Conservation (phyloP, 2,113 vertebrate genomes). For the Telmatochromis sp. region DNA sequence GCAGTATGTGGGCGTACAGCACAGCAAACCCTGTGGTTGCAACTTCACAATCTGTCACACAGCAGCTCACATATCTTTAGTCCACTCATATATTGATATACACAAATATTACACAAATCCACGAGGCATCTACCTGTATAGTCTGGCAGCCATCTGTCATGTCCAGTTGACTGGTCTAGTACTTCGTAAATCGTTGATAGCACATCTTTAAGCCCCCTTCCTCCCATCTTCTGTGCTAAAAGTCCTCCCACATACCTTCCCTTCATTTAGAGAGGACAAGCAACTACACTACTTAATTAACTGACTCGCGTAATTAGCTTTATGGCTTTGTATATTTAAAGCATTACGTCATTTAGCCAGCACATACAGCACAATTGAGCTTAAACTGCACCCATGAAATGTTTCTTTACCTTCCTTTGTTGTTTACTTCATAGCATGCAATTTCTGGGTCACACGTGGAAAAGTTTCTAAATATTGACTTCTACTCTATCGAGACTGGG, state of each 20-base stretch:
- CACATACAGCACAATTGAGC: not conserved
- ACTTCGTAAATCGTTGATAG: not conserved
- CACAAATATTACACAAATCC: not conserved
- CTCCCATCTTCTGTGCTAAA: not conserved
- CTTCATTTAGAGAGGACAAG: conserved; percentile 5
- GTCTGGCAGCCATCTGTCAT: not conserved
- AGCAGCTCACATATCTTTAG: not conserved
- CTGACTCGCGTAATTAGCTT: conserved; percentile 50
- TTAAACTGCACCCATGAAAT: not conserved
- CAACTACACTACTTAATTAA: conserved; percentile 30
- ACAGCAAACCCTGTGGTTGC: not conserved
- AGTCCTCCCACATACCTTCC: not conserved
- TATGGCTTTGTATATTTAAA: conserved; percentile 34
- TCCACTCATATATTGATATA: not conserved
- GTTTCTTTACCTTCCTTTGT: not conserved
- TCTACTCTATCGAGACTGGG: not conserved
- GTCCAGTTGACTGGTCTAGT: not conserved
- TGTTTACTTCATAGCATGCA: not conserved
- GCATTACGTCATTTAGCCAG: not conserved
- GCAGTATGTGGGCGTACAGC: not conserved
- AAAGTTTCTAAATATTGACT: not conserved
- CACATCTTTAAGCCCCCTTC: not conserved
- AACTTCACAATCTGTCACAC: not conserved
- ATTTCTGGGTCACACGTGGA: not conserved
- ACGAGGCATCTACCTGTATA: not conserved